Conservation (phyloP, 2,888 invertebrate species). For the Esperia sulphurella region DNA sequence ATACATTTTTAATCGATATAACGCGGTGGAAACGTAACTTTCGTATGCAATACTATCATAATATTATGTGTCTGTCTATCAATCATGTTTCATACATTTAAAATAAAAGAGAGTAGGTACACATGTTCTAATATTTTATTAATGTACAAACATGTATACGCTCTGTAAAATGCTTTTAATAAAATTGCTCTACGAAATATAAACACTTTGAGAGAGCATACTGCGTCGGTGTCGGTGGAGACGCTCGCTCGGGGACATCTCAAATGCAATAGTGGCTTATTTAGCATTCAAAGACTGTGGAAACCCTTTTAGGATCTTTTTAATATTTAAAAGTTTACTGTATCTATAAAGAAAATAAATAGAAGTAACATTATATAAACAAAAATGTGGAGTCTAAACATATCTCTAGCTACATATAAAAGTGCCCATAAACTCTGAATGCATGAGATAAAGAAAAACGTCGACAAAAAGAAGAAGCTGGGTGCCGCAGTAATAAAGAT, state of each 20-base stretch:
- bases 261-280: conserved; percentile 41
- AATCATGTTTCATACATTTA: too few relatives aligned
- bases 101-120: too few relatives aligned
- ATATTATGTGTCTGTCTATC: too few relatives aligned
- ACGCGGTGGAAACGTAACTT: too few relatives aligned
- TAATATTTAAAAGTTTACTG: conserved; percentile 31
- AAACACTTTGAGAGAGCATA: conserved; percentile 7
- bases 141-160: not conserved
- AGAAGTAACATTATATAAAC: not conserved
- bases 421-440: too few relatives aligned
- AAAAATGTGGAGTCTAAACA: not conserved
- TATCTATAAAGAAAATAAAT: not conserved
- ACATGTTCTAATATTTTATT: not conserved
- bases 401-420: too few relatives aligned
- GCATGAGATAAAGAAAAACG: too few relatives aligned
- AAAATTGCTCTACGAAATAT: conserved; percentile 14
- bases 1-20: too few relatives aligned
- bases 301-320: conserved; percentile 34
- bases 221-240: conserved; percentile 2
- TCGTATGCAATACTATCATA: too few relatives aligned
- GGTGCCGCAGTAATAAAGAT: too few relatives aligned
- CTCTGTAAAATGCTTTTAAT: not conserved
- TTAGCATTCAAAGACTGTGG: conserved; percentile 40
- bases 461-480: too few relatives aligned
- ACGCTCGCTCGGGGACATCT: conserved; percentile 22